phyloP scores from a whole-genome alignment of 2,113 vertebrate species.

The Neolamprologus longior region DNA sequence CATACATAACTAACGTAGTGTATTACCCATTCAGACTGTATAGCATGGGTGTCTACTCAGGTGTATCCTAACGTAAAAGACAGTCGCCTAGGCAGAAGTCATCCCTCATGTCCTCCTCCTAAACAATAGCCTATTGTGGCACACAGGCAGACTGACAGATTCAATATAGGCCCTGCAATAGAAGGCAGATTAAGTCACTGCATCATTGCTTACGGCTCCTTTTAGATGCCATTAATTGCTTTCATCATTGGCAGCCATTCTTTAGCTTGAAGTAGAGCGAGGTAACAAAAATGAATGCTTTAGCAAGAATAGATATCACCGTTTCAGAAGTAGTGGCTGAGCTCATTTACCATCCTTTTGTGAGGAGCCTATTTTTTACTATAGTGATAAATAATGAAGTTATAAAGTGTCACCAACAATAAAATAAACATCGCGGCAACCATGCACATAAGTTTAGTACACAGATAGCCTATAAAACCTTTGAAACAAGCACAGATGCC shows the following conservation, averaged over 20 bases:
- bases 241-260: conserved; percentile 37
- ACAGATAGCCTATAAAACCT: background rate
- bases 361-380: background rate
- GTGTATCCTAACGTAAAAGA: background rate
- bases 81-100: background rate
- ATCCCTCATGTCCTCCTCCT: conserved; percentile 31
- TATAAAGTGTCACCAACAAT: background rate
- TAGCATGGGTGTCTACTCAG: background rate
- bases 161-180: conserved; percentile 29
- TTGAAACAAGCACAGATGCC: background rate
- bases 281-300: conserved; percentile 25
- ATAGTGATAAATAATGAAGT: background rate
- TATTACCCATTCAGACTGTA: background rate
- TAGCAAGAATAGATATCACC: background rate
- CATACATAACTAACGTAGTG: background rate
- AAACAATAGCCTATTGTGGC: conserved; percentile 49
- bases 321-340: background rate
- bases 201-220: conserved; percentile 45
- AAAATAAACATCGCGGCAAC: background rate
- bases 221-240: conserved; percentile 52
- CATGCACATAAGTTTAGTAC: background rate
- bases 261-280: conserved; percentile 21
- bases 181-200: conserved; percentile 54
- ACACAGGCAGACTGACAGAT: conserved; percentile 38
- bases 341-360: background rate